Conservation (phyloP, 1,140 invertebrate genomes). For the Adoxophyes honmai region DNA sequence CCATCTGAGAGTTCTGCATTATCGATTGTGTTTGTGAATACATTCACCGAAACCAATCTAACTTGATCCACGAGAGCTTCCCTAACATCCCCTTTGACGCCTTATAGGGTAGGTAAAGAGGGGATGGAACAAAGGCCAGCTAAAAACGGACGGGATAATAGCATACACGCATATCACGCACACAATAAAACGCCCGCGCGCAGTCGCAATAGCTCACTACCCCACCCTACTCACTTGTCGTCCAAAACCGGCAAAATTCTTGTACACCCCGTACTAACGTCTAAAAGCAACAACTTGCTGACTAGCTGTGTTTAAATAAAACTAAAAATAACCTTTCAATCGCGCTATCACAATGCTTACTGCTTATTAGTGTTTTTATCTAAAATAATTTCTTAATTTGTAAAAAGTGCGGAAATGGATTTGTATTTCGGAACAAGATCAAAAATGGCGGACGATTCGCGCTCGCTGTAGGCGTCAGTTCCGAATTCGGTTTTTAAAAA, state of each 20-base stretch:
- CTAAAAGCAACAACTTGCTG: conserved; percentile 65
- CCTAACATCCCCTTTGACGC: conserved; percentile 28
- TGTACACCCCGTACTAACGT: conserved; percentile 56
- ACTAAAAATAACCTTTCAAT: conserved; percentile 33
- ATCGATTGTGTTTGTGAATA: conserved; percentile 72
- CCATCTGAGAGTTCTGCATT: conserved; percentile 59
- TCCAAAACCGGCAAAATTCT: conserved; percentile 63
- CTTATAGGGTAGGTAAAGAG: conserved; percentile 8
- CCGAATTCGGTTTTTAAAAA: background rate
- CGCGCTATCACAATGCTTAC: conserved; percentile 35
- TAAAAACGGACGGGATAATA: conserved; percentile 35
- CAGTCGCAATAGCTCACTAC: conserved; percentile 49
- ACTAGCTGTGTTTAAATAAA: conserved; percentile 36
- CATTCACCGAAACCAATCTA: conserved; percentile 32
- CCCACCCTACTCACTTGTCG: conserved; percentile 60
- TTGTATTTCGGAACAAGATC: conserved; percentile 23
- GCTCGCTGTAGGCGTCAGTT: background rate
- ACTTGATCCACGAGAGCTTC: conserved; percentile 37
- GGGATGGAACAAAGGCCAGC: conserved; percentile 36
- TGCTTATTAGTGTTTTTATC: conserved; percentile 55
- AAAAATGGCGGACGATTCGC: conserved; percentile 48
- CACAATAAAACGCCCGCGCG: conserved; percentile 45
- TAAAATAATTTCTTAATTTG: conserved; percentile 25
- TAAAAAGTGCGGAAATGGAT: conserved; percentile 26
- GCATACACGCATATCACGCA: conserved; percentile 54